Conservation (phyloP, 2,888 invertebrate genomes). For the Ditylenchus weischeri region DNA sequence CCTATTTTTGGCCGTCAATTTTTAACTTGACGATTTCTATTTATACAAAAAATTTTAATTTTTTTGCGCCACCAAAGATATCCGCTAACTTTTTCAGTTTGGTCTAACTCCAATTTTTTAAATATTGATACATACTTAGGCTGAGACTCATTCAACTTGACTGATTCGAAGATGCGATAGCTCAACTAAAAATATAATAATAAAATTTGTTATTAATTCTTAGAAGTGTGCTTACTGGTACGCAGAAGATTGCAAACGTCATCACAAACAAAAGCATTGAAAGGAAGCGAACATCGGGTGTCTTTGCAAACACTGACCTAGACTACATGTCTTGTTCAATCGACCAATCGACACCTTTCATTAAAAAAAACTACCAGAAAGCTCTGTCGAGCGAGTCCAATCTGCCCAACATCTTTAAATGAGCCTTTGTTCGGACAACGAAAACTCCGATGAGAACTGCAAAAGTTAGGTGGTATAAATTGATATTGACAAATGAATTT, state of each 20-base stretch:
- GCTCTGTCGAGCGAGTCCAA: slow-evolving; percentile 28
- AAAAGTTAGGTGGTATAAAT: no score
- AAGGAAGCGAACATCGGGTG: slow-evolving; percentile 43
- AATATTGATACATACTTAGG: background rate
- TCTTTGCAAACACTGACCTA: slow-evolving; percentile 47
- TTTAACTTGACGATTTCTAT: no score
- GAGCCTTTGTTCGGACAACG: slow-evolving; percentile 18
- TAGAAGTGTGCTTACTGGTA: slow-evolving; percentile 22
- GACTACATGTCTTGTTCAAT: slow-evolving; percentile 39
- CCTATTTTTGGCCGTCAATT: no score
- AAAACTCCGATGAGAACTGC: slow-evolving; percentile 40
- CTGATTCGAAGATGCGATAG: slow-evolving; percentile 27
- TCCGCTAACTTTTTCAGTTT: no score
- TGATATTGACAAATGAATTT: no score
- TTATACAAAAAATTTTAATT: no score
- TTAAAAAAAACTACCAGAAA: slow-evolving; percentile 20
- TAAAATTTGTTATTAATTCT: no score
- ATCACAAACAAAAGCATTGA: slow-evolving; percentile 40
- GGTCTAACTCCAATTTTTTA: no score
- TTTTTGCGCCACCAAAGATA: no score
- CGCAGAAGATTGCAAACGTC: slow-evolving; percentile 31
- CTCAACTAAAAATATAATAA: slow-evolving; percentile 15
- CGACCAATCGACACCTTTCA: background rate
- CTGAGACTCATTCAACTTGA: background rate
- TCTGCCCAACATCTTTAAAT: slow-evolving; percentile 29